These are phyloP conservation scores for Tetrapedia diversipes DNA, from an alignment of 2,888 invertebrate species.

Conservation along the genomic window DNA sequence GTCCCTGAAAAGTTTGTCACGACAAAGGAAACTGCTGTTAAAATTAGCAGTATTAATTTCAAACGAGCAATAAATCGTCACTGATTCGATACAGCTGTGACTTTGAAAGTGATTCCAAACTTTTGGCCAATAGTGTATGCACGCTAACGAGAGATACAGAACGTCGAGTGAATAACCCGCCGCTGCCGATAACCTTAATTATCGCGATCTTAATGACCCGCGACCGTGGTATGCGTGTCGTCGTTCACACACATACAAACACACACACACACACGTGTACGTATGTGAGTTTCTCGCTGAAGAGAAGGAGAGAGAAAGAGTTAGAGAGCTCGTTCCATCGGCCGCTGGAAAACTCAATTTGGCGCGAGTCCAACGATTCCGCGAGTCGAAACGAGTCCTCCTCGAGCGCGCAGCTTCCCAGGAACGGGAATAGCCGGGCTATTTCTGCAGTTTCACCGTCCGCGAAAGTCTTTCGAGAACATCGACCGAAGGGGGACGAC, in stretches of 20 bases:
- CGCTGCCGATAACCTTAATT: constrained; percentile 67
- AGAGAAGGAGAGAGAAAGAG: too few species aligned
- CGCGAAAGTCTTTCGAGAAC: constrained; percentile 40
- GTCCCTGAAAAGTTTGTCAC: too few species aligned
- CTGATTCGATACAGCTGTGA: too few species aligned
- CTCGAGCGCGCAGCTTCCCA: constrained; percentile 30
- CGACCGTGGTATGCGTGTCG: constrained; percentile 21
- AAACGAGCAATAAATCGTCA: too few species aligned
- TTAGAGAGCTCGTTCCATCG: constrained; percentile 9
- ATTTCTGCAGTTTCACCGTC: constrained; percentile 45
- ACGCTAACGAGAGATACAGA: constrained; percentile 18
- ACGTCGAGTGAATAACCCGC: constrained; percentile 50
- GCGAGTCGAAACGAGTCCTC: constrained; percentile 28
- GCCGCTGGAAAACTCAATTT: constrained; percentile 61
- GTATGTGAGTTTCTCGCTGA: constrained; percentile 10
- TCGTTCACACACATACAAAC: background rate
- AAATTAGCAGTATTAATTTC: too few species aligned
- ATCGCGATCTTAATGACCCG: constrained; percentile 66
- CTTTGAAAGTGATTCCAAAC: too few species aligned
- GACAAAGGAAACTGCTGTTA: too few species aligned
- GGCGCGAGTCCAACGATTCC: constrained; percentile 56
- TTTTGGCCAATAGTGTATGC: too few species aligned
- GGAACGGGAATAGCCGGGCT: constrained; percentile 49
- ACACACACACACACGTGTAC: background rate
- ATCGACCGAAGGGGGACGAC: constrained; percentile 8